Evolutionary conservation across 2,888 invertebrate genomes (phyloP).

Genomic region (Meloe dianella): DNA sequence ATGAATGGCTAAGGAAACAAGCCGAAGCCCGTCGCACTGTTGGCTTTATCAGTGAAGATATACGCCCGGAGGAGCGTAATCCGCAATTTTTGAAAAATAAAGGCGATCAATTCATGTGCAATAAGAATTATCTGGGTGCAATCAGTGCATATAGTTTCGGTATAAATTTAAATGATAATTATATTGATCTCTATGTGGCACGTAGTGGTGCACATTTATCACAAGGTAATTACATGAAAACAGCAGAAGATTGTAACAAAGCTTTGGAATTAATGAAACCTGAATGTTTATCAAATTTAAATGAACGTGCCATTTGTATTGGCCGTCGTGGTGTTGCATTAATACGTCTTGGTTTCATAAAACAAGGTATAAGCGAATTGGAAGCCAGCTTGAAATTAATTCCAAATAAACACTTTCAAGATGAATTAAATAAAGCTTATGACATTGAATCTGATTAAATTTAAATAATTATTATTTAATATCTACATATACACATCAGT

Average conservation of each 20-base stretch:
- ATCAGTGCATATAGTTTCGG: conserved; percentile 83
- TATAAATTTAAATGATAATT: conserved; percentile 73
- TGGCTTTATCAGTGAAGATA: conserved; percentile 75
- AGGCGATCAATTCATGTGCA: conserved; percentile 78
- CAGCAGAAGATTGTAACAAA: conserved; percentile 65
- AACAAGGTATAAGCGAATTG: conserved; percentile 76
- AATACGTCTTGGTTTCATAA: conserved; percentile 70
- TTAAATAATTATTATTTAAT: conserved; percentile 8
- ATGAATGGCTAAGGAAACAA: conserved; percentile 82
- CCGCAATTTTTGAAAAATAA: conserved; percentile 83
- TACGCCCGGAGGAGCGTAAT: conserved; percentile 80
- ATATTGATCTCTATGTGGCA: conserved; percentile 76
- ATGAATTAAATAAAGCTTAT: conserved; percentile 40
- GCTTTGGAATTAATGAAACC: conserved; percentile 79
- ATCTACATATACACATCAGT: conserved; percentile 24
- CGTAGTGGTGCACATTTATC: conserved; percentile 82
- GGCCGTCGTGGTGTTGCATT: conserved; percentile 77
- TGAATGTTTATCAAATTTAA: conserved; percentile 72
- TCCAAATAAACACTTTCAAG: conserved; percentile 66
- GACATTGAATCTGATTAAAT: conserved; percentile 24
- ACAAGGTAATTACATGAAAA: conserved; percentile 70
- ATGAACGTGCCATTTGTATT: conserved; percentile 74
- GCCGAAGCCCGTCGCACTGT: conserved; percentile 72
- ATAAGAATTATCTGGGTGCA: conserved; percentile 78
- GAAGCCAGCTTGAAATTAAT: conserved; percentile 73